Evolutionary conservation across 1,140 invertebrate genomes (phyloP), one percentile per base, ranked within the genome.

Genomic region (Diachasma alloeum): DNA sequence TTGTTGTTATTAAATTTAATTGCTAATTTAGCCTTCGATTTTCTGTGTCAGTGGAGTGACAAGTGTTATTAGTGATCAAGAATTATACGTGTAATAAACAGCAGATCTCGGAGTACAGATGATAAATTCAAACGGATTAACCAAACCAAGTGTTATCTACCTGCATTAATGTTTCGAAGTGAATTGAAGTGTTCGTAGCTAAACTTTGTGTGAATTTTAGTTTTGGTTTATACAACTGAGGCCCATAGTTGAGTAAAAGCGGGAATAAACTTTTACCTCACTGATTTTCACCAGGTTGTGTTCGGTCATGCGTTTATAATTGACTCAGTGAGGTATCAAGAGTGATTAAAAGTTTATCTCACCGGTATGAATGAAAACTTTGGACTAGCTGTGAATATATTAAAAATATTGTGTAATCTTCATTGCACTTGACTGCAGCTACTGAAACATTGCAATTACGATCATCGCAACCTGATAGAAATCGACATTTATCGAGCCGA

Each of bases 321-420:
- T 63, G 15, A 31, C 59, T 63, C 59, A 63, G 19, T 63, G 59
- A 63, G 59, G 19, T 31, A 63, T 63, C 59, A 63, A 63, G 22
- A 63, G 59, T 63, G 59, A 63, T 63, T 63, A 63, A 63, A 63
- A 63, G 22, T 63, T 63, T 26, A 63, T 63, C 11, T 63, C 59
- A 24, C 24, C 59, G 26, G 1, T 15, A 15, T 26, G 22, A 63
- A 26, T 26, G 8, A 26, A 13, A 24, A 63, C 59, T 63, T 31
- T 13, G 22, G 13, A 63, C 19, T 63, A 19, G 11, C 6, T 1
- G 59, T 42, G 39, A 42, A 42, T 42, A 42, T 13, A 42, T 42
- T 42, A 42, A 42, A 42, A 13, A 42, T 42, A 10, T 13, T 11
- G 3, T 42, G 13, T 42, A 42, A 42, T 42, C 39, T 4, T 42